Evolutionary conservation across 2,797 vertebrate genomes (phyloP), one percentile per base, ranked within the genome.

Genomic region (Danio albolineatus): DNA sequence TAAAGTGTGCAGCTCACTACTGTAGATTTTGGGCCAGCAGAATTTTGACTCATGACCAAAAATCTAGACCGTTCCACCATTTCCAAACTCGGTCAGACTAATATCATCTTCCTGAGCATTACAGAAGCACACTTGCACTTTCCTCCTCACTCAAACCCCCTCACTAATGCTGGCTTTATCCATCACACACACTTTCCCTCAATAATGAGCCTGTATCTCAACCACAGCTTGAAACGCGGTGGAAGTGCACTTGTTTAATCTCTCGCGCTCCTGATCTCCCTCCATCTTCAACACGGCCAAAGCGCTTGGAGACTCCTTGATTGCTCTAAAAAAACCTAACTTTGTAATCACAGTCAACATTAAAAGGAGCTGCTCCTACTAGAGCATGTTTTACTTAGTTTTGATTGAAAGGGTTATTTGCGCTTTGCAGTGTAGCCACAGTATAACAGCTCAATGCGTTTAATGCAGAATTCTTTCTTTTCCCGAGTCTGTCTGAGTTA

Each of bases 161-260:
- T 43, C 39, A 44, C 17, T 72, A 72, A 44, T 28, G 70, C 17
- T 72, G 53, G 17, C 17, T 76, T 65, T 43, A 65, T 76, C 38
- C 48, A 5, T 70, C 48, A 19, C 48, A 39, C 16, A 53, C 36
- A 7, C 19, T 74, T 44, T 28, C 65, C n/a, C 53, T 73, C 71
- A 73, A 81, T 87, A 82, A 72, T 83, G 86, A 86, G 79, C n/a
- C 82, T 84, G 84, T 67, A 83, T 75, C 81, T 86, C 82, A 85
- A 85, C 73, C 72, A 82, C 56, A 78, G 79, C 28, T 79, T 70
- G 74, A 65, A 80, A 77, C 67, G 86, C 67, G 38, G 85, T 81
- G 82, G 73, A 88, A 76, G 19, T 66, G 60, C 62, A 82, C 81
- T 85, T 14, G 48, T 87, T 85, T 86, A 84, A 88, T 87, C 86